Percentiles rank a stretch among this genome's conserved stretches.
These are phyloP conservation scores for Hydriomena furcata DNA, from an alignment of 2,888 invertebrate species.

Conservation along the genomic window DNA sequence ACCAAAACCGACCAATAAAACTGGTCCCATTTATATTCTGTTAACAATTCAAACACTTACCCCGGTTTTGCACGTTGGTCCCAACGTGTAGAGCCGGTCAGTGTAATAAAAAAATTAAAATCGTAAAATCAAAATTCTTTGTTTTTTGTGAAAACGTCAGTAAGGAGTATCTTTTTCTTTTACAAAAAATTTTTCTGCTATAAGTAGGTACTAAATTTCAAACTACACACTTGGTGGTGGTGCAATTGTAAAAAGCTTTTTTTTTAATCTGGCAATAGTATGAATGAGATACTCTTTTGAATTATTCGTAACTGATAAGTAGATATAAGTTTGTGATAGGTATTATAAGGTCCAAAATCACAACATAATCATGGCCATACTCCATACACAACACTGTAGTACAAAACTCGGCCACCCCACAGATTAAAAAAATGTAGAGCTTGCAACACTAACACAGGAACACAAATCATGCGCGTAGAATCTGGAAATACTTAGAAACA, in stretches of 20 bases:
- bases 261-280: slow-evolving; percentile 28
- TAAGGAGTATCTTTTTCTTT: slow-evolving; percentile 67
- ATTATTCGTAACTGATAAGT: slow-evolving; percentile 27
- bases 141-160: slow-evolving; percentile 33
- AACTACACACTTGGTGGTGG: slow-evolving; percentile 34
- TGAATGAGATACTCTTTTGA: slow-evolving; percentile 63
- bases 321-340: slow-evolving; percentile 44
- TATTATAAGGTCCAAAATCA: slow-evolving; percentile 49
- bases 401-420: slow-evolving; percentile 61
- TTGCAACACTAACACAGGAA: slow-evolving; percentile 72
- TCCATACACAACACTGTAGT: slow-evolving; percentile 36
- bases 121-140: slow-evolving; percentile 48
- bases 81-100: too few species aligned
- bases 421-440: slow-evolving; percentile 59
- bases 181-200: slow-evolving; percentile 17
- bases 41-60: neutral
- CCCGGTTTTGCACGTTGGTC: too few species aligned
- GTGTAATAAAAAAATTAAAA: slow-evolving; percentile 3
- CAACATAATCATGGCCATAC: slow-evolving; percentile 59
- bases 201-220: neutral
- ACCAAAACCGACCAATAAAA: too few species aligned
- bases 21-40: neutral
- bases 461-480: slow-evolving; percentile 38
- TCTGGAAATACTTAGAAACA: slow-evolving; percentile 15
- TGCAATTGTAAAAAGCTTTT: slow-evolving; percentile 29